Base-by-base conservation (phyloP, 2,113 vertebrate genomes). In the Clarias macrocephalus region DNA sequence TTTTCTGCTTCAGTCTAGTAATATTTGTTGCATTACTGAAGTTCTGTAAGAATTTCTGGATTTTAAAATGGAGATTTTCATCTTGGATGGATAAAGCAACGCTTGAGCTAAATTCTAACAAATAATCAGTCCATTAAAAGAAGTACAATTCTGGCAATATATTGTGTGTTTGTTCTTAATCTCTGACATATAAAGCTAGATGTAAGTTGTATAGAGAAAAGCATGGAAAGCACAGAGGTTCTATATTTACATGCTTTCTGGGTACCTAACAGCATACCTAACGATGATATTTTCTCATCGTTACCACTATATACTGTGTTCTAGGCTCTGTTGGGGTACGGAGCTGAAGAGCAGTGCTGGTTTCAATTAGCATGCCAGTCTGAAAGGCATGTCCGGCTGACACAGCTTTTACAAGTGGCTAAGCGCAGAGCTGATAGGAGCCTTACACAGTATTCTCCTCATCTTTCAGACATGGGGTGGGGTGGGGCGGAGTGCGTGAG, bases 361-460 rank as follows among this genome's bases (percentile, higher is more conserved):
- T 97, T 97, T 92, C 93, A 96, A 95, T 97, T 96, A 97, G 90
- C 18, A 28, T 92, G 92, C 93, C 94, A 68, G 91, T 94, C 93
- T 94, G 85, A 90, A 93, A 90, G 60, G 94, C 83, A 70, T 84
- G 91, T 95, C 93, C 33, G 73, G 93, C 91, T 75, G 42, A 88
- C 16, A 60, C 92, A 90, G 92, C 93, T 87, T 84, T 90, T 95
- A 94, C 94, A 93, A 95, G 93, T 13, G 28, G 82, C 87, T 91
- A 92, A 42, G 91, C 93, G 91, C 18, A 91, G 85, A 85, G 70
- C 89, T 87, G 86, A 80, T 16, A 84, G 23, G 88, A 90, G 80
- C 85, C 90, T 86, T 66, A 18, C 79, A 33, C 25, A 21, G 59
- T 57, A 42, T 70, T 33, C 59, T 80, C 82, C 52, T 72, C 73